A percentile compares a stretch with the other conserved stretches of the same genome.
phyloP scores from a whole-genome alignment of 1,140 invertebrate genomes.

The Drosophila repleta region DNA sequence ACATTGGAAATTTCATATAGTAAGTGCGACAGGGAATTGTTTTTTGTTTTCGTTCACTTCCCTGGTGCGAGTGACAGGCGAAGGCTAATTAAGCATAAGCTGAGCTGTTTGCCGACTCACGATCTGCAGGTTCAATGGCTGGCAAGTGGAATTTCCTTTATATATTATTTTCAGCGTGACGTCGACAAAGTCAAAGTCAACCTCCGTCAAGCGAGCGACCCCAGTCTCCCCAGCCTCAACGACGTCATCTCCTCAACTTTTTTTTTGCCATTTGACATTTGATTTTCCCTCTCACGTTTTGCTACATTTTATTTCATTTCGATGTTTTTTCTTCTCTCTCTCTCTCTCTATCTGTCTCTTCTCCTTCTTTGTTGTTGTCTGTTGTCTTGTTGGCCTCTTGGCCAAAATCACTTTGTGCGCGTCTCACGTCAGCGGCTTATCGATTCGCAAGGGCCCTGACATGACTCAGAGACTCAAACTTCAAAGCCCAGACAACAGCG shows the following conservation, averaged over 20 bases:
- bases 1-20: conserved; percentile 13
- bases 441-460: conserved; percentile 62
- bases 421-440: conserved; percentile 70
- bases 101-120: conserved; percentile 64
- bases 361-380: conserved; percentile 10
- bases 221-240: conserved; percentile 11
- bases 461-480: conserved; percentile 69
- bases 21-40: conserved; percentile 15
- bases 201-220: conserved; percentile 56
- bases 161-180: conserved; percentile 39
- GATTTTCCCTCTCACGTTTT: conserved; percentile 55
- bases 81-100: conserved; percentile 66
- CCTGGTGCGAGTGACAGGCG: conserved; percentile 41
- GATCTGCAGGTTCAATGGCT: conserved; percentile 65
- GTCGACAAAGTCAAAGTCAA: conserved; percentile 57
- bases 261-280: conserved; percentile 76
- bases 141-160: conserved; percentile 68
- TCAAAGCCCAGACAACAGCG: not conserved
- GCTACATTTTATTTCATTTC: conserved; percentile 22
- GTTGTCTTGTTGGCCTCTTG: conserved; percentile 16
- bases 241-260: conserved; percentile 68
- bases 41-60: not conserved
- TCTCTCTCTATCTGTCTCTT: too few species aligned
- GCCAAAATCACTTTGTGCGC: conserved; percentile 50
- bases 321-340: conserved; percentile 35